A percentile compares a stretch with the other conserved stretches of the same genome.
These are phyloP conservation scores for Agrochola lota DNA, from an alignment of 2,888 invertebrate genomes.

Conservation along the genomic window DNA sequence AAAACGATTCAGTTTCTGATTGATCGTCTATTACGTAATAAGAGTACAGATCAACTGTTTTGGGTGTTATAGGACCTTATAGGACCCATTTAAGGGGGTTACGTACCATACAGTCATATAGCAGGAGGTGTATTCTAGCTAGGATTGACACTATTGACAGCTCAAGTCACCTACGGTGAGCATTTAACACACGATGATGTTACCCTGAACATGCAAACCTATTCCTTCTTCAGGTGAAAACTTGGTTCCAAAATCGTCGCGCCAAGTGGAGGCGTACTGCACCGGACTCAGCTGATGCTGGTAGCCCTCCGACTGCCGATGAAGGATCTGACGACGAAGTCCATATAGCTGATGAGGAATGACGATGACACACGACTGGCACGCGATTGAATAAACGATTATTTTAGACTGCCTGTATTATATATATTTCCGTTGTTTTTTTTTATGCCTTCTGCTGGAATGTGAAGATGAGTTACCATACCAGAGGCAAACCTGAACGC, in stretches of 20 bases:
- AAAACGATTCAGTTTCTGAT: no score
- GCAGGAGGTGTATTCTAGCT: no score
- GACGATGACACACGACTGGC: constrained; percentile 36
- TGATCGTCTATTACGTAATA: no score
- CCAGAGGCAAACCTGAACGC: neutral
- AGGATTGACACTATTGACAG: no score
- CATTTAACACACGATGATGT: neutral
- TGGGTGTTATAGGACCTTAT: neutral
- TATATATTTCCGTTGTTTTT: constrained; percentile 13
- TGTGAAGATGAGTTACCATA: neutral
- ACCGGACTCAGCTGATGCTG: constrained; percentile 86
- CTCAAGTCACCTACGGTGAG: no score
- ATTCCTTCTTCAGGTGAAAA: constrained; percentile 91
- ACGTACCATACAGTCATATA: no score
- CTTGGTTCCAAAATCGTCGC: constrained; percentile 95
- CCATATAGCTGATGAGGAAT: constrained; percentile 78
- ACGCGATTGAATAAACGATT: constrained; percentile 34
- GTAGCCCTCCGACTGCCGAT: constrained; percentile 82
- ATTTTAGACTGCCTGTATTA: constrained; percentile 24
- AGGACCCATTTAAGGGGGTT: no score
- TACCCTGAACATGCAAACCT: neutral
- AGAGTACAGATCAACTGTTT: no score
- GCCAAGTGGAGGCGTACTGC: constrained; percentile 93
- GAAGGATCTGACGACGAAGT: constrained; percentile 84
- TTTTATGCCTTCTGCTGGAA: neutral